Evolutionary conservation across 2,113 vertebrate genomes (phyloP).

Genomic region (Hydropotes inermis): DNA sequence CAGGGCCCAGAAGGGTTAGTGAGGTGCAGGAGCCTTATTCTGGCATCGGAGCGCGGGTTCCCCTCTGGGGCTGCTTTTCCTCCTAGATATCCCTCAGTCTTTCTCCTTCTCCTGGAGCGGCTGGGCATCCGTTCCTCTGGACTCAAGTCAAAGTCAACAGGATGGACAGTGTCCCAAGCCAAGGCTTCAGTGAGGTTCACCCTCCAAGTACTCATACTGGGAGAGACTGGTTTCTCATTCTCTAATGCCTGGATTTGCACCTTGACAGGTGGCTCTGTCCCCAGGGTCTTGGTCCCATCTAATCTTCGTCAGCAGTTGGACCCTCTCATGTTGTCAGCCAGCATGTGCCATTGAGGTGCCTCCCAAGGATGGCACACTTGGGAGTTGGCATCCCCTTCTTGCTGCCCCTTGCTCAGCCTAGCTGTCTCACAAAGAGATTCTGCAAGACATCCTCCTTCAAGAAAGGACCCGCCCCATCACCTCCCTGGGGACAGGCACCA

Average conservation of each 20-base stretch:
- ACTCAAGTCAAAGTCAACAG: background rate
- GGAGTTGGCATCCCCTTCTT: no score
- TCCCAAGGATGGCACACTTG: fast-evolving
- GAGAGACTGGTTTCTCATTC: background rate
- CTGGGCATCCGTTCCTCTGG: fast-evolving
- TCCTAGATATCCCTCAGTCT: background rate
- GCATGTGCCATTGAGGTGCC: background rate
- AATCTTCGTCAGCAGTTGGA: fast-evolving
- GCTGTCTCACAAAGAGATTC: background rate
- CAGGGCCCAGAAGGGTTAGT: fast-evolving
- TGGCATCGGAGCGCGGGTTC: background rate
- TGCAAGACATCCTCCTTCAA: no score
- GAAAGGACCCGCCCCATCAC: no score
- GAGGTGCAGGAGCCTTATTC: background rate
- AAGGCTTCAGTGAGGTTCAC: fast-evolving
- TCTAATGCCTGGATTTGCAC: background rate
- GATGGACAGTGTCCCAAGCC: fast-evolving
- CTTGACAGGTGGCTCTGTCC: fast-evolving
- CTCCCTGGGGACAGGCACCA: fast-evolving
- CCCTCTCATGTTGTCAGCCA: background rate
- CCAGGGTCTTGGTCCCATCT: background rate
- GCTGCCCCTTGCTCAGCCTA: background rate
- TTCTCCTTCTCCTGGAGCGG: background rate
- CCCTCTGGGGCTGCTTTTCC: background rate
- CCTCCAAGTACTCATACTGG: fast-evolving